Base-by-base conservation (phyloP, 1,140 invertebrate genomes). In the Aphidius gifuensis region DNA sequence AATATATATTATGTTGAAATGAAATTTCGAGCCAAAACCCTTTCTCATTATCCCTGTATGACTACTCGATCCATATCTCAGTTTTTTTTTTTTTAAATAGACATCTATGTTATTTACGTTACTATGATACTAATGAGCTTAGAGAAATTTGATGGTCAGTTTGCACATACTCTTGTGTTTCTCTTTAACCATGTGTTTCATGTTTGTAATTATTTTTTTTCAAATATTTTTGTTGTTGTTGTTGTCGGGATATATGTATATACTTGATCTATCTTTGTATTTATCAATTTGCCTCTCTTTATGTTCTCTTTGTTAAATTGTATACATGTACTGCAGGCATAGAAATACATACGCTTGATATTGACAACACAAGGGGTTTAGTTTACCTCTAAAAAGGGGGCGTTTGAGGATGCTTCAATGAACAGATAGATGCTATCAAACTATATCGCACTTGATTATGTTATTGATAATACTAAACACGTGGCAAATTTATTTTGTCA, bases 101-200 rank as follows among this genome's bases (percentile, higher is more conserved):
- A 7, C 6, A 6, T 44, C 6, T 9, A 44, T 44, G 53, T 55
- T 55, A 32, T 32, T 55, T 40, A 55, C 54, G 64, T 62, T 68
- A 64, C 56, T 48, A 55, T 45, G 48, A 51, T 66, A 62, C 65
- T 66, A 68, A 68, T 64, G 60, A 68, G 64, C 57, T 60, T 55
- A 66, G 40, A 66, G 40, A 23, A 53, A 43, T 42, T 32, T 60
- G 39, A 59, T 44, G 64, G 55, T 65, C 63, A 64, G 54, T 44
- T 57, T 56, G 40, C 45, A 47, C 11, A 55, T 57, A 44, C 44
- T n/a, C 42, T 47, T 46, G 50, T 53, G 48, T 50, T 48, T 55
- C 2, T 32, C 2, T 32, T 4, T 32, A 1, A 32, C 23, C 2
- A 32, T 3, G 4, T 32, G 39, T 55, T 55, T 55, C 39, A 55